phyloP scores from a whole-genome alignment of 1,140 invertebrate genomes.

The Atta colombica region DNA sequence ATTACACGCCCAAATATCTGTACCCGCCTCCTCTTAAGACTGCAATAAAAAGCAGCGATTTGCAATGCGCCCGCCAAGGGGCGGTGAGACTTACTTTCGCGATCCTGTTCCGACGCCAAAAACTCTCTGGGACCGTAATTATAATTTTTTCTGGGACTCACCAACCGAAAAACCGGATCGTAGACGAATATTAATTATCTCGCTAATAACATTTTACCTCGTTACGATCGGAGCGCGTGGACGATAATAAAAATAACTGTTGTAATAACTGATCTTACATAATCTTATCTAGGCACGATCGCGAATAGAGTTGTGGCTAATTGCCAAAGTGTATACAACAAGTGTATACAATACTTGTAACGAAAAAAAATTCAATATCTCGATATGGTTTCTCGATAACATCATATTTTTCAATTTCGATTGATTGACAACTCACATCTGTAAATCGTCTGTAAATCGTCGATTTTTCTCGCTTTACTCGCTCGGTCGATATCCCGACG shows the following conservation, averaged over 20 bases:
- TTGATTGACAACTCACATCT: conserved; percentile 13
- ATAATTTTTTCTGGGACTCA: conserved; percentile 44
- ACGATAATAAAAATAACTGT: conserved; percentile 19
- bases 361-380: conserved; percentile 1
- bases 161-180: conserved; percentile 28
- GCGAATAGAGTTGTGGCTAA: neutral
- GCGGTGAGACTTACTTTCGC: conserved; percentile 48
- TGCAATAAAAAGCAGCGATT: conserved; percentile 58
- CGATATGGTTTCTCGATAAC: neutral
- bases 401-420: conserved; percentile 16
- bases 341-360: neutral
- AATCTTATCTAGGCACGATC: conserved; percentile 22
- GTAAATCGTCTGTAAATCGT: conserved; percentile 10
- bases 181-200: conserved; percentile 58
- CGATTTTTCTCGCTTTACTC: conserved; percentile 63
- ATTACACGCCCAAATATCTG: conserved; percentile 70
- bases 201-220: conserved; percentile 55
- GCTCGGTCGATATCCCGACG: neutral
- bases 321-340: conserved; percentile 9
- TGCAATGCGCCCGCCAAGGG: conserved; percentile 23
- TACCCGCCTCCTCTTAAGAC: conserved; percentile 60
- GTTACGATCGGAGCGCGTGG: conserved; percentile 18
- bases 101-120: conserved; percentile 45
- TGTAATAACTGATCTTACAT: neutral
- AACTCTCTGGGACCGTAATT: conserved; percentile 56